Evolutionary conservation across 1,140 invertebrate species (phyloP).

Genomic region (Thalassaphorura encarpata): DNA sequence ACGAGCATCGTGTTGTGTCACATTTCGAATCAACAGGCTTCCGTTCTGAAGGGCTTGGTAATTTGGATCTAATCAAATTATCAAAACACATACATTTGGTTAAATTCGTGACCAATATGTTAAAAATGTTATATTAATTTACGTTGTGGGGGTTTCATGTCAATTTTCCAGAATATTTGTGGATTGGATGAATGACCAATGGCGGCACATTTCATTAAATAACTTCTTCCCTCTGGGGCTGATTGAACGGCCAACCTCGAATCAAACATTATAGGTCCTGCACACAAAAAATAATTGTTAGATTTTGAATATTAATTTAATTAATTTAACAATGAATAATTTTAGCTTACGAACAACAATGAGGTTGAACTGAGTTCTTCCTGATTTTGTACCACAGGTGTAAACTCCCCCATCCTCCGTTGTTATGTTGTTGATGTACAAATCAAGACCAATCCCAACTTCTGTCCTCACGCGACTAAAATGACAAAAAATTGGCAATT

Average conservation of each 20-base stretch:
- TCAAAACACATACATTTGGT: background rate
- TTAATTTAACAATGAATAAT: too few relatives aligned
- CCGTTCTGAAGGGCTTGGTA: conserved; percentile 25
- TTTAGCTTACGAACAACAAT: conserved; percentile 32
- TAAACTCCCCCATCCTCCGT: conserved; percentile 27
- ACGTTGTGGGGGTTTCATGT: conserved; percentile 20
- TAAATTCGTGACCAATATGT: background rate
- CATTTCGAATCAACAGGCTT: conserved; percentile 22
- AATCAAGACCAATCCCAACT: conserved; percentile 19
- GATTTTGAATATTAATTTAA: background rate
- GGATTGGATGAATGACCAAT: conserved; percentile 19
- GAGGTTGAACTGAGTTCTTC: conserved; percentile 25
- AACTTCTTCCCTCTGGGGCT: conserved; percentile 22
- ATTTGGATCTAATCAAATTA: conserved; percentile 14
- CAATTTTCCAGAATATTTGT: conserved; percentile 28
- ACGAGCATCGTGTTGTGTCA: conserved; percentile 17
- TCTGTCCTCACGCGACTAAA: conserved; percentile 27
- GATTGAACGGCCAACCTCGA: conserved; percentile 23
- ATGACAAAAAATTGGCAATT: conserved; percentile 2
- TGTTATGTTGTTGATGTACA: conserved; percentile 29
- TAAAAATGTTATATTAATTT: too few relatives aligned
- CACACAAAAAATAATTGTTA: background rate
- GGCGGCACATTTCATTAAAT: conserved; percentile 21
- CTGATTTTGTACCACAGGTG: conserved; percentile 15
- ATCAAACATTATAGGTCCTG: conserved; percentile 32